A percentile compares a stretch with the other conserved stretches of the same genome.
Evolutionary conservation across 1,140 invertebrate species (phyloP).

Genomic region (Drosophila bipectinata): DNA sequence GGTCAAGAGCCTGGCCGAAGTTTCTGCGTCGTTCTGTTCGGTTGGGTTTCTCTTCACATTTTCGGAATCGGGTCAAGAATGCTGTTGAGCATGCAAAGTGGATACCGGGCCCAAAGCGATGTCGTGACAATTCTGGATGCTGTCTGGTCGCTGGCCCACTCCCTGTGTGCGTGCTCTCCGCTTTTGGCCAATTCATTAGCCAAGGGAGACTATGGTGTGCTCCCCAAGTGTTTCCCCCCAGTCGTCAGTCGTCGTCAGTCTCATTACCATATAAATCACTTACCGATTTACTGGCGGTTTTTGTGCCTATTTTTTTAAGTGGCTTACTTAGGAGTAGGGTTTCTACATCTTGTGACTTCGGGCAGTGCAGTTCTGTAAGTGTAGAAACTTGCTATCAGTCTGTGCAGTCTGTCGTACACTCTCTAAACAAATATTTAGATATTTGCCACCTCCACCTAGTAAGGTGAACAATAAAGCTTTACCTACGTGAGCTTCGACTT

Average conservation of each 20-base stretch:
- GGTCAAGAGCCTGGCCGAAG: constrained; percentile 36
- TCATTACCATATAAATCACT: constrained; percentile 32
- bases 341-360: background rate
- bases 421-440: constrained; percentile 34
- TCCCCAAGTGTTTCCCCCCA: constrained; percentile 22
- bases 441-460: background rate
- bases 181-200: constrained; percentile 60
- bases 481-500: background rate
- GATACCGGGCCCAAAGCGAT: constrained; percentile 23
- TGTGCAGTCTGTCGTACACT: background rate
- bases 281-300: background rate
- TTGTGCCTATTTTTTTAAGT: background rate
- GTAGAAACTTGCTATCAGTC: constrained; percentile 11
- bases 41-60: constrained; percentile 8
- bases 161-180: constrained; percentile 29
- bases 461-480: background rate
- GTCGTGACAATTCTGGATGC: constrained; percentile 61
- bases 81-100: constrained; percentile 55
- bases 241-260: constrained; percentile 11
- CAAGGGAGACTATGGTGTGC: constrained; percentile 17
- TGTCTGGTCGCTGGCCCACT: constrained; percentile 7
- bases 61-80: constrained; percentile 68
- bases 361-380: background rate
- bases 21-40: constrained; percentile 22
- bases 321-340: background rate